Conservation (phyloP, 2,113 vertebrate genomes). For the Paedocypris sp. region DNA sequence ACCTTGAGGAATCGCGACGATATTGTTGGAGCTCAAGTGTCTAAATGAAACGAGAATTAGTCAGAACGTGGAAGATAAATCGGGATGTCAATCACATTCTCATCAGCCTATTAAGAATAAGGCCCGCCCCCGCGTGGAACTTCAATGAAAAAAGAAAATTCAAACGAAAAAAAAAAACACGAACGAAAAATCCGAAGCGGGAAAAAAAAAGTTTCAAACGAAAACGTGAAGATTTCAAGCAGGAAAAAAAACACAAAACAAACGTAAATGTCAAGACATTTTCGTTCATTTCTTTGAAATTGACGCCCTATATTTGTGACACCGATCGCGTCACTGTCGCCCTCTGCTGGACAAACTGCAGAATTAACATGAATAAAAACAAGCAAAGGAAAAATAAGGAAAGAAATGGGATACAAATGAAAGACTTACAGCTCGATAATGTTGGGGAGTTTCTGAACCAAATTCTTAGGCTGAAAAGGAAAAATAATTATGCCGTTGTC, state of each 20-base stretch:
- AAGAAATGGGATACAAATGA: background rate
- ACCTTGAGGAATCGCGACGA: conserved; percentile 93
- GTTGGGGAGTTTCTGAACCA: conserved; percentile 96
- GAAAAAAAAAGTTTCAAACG: too few relatives aligned
- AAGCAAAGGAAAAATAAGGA: background rate
- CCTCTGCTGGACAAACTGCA: background rate
- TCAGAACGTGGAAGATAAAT: too few relatives aligned
- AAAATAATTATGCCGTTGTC: background rate
- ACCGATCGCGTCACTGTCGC: too few relatives aligned
- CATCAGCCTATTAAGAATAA: too few relatives aligned
- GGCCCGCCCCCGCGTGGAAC: too few relatives aligned
- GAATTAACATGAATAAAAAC: background rate
- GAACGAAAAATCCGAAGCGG: too few relatives aligned
- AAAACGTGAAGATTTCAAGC: too few relatives aligned
- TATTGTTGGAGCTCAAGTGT: conserved; percentile 95
- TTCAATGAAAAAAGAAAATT: too few relatives aligned
- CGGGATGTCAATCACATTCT: too few relatives aligned
- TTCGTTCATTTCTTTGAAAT: too few relatives aligned
- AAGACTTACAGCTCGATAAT: conserved; percentile 91
- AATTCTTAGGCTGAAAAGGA: conserved; percentile 83
- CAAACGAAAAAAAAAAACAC: too few relatives aligned
- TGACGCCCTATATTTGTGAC: too few relatives aligned
- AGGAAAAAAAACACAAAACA: background rate
- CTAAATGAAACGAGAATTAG: conserved; percentile 60
- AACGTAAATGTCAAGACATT: background rate